Percentiles rank a stretch among this genome's conserved stretches.
phyloP scores from a whole-genome alignment of 2,113 vertebrate genomes.

The Dromas ardeola region DNA sequence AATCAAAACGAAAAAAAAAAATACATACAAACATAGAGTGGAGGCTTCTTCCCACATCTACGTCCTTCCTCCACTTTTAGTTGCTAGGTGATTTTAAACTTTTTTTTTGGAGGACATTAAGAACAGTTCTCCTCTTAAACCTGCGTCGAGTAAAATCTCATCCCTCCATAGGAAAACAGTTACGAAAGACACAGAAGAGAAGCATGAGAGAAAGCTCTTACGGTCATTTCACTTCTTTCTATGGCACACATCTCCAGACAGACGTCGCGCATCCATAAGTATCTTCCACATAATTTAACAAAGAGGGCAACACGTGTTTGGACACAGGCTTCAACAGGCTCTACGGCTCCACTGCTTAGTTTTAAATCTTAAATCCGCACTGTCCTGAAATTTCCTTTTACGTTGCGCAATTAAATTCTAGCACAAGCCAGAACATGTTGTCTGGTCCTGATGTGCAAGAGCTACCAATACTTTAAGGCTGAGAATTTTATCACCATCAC shows the following conservation, averaged over 20 bases:
- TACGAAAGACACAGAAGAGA: neutral
- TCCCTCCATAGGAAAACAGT: neutral
- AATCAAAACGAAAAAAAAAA: neutral
- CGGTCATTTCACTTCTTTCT: too few species aligned
- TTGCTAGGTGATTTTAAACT: neutral
- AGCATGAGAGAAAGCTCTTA: fast-evolving
- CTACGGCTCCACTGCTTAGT: neutral
- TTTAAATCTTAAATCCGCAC: neutral
- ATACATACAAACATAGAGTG: neutral
- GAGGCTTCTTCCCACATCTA: neutral
- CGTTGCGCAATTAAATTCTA: neutral
- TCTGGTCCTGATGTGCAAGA: neutral
- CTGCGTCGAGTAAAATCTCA: neutral
- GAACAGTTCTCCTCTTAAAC: neutral
- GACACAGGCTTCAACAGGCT: neutral
- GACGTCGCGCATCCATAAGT: neutral
- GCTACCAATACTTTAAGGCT: neutral
- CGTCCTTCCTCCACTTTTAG: neutral
- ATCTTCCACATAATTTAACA: neutral
- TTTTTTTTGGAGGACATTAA: neutral
- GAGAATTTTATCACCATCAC: neutral
- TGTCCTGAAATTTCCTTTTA: neutral
- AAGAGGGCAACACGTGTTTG: neutral
- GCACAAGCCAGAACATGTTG: neutral
- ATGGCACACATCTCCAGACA: neutral